These are phyloP conservation scores for Buphagus erythrorhynchus DNA, from an alignment of 2,797 vertebrate species.

Conservation along the genomic window DNA sequence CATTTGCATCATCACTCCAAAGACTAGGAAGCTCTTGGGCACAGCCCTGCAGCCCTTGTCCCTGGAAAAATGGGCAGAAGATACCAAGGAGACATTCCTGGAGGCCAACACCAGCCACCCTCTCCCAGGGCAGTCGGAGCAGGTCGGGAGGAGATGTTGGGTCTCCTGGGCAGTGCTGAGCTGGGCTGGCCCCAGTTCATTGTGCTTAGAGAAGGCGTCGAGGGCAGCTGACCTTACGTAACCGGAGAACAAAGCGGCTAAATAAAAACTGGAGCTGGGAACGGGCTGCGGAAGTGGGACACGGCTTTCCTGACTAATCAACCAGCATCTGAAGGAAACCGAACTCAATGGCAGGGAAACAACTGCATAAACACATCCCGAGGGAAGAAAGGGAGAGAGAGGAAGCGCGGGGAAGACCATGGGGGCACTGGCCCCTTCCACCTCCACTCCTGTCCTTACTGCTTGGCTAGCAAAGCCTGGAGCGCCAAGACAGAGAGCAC, in stretches of 20 bases:
- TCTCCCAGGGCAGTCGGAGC: rapidly evolving
- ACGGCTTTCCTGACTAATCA: slow-evolving; percentile 41
- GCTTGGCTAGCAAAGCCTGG: neutral
- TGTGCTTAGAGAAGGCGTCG: neutral
- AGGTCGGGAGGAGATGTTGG: rapidly evolving
- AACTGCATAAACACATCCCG: slow-evolving; percentile 55
- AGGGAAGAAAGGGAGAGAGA: slow-evolving; percentile 20
- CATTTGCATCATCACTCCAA: neutral
- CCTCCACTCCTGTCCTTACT: neutral
- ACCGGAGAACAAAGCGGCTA: slow-evolving; percentile 2
- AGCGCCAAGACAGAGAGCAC: rapidly evolving
- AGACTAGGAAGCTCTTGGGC: neutral
- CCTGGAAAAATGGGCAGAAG: neutral
- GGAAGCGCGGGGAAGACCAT: neutral
- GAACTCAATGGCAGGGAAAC: slow-evolving; percentile 39
- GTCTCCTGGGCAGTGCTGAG: neutral
- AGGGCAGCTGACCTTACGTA: slow-evolving; percentile 40
- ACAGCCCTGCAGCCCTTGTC: neutral
- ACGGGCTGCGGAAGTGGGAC: slow-evolving; percentile 34
- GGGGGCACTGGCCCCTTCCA: neutral
- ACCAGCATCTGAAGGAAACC: slow-evolving; percentile 50
- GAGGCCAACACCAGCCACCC: neutral
- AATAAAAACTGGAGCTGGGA: slow-evolving; percentile 36
- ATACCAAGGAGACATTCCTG: neutral
- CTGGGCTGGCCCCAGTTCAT: neutral